Evolutionary conservation across 2,888 invertebrate genomes (phyloP), one percentile per base, ranked within the genome.

Genomic region (Tenthredo amoena): DNA sequence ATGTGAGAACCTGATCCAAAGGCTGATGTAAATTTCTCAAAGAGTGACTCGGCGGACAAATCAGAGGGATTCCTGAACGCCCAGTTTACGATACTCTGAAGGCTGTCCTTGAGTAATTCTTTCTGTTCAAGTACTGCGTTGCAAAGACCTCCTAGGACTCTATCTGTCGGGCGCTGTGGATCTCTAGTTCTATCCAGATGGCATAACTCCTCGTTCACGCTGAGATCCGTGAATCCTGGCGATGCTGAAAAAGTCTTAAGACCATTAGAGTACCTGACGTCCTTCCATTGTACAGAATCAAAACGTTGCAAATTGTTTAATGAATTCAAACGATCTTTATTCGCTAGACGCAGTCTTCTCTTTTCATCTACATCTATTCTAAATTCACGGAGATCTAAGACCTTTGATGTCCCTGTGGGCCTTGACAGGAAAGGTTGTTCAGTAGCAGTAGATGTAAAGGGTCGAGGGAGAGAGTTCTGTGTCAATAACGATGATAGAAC

Each of bases 131-230:
- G 71, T 15, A 71, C 71, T 84, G 85, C 82, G 62, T 87, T 84
- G 21, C 85, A 84, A 2, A 87, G 50, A 50, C 76, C 74, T 1
- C 84, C 85, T 7, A 77, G n/a, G 10, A 47, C 84, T 1, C 76
- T 62, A 3, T 86, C 84, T 37, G 84, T 84, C 5, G 85, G 77
- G 26, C 31, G 50, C 26, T 74, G 3, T 26, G 47, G 18, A 50
- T 87, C 84, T 9, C 26, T 84, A 5, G n/a, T 65, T 55, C 74
- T 86, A 21, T 79, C 71, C 2, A 87, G 90, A 83, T 88, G 89
- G 0, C 89, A 90, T 0, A 91, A 90, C 10, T 91, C 91, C 83
- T 91, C 90, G 74, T 91, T 90, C 4, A 85, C 74, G 18, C 55
- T 84, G 50, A 86, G 85, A 1, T 86, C 87, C 2, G 55, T 68